Conservation (phyloP, 2,888 invertebrate genomes). For the Hofmannophila pseudospretella region DNA sequence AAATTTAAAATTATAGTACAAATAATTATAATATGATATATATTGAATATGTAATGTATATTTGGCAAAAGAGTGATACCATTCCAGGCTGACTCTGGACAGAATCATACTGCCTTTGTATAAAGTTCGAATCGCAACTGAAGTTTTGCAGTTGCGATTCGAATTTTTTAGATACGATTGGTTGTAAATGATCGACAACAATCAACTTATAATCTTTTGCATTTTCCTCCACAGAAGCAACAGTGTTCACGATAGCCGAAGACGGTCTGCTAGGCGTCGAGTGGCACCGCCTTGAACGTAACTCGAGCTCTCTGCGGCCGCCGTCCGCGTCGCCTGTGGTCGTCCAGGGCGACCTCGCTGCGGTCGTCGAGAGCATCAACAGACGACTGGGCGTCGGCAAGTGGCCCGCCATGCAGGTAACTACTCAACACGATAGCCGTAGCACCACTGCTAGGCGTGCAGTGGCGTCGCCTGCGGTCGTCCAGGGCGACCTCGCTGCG, state of each 20-base stretch:
- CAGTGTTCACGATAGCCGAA: constrained; percentile 56
- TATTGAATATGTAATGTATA: too few species aligned
- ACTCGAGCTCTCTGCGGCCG: constrained; percentile 33
- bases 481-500: constrained; percentile 15
- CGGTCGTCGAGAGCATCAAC: constrained; percentile 19
- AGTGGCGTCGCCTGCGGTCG: constrained; percentile 25
- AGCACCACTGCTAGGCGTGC: constrained; percentile 14
- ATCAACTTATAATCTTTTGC: too few species aligned
- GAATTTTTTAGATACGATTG: too few species aligned
- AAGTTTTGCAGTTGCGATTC: too few species aligned
- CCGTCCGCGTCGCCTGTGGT: constrained; percentile 28
- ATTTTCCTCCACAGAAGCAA: constrained; percentile 16
- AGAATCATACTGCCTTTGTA: too few species aligned
- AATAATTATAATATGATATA: too few species aligned
- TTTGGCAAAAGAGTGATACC: too few species aligned
- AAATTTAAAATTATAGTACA: too few species aligned
- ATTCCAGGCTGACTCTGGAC: too few species aligned
- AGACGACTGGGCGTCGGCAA: constrained; percentile 18
- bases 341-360: constrained; percentile 15
- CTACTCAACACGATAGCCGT: constrained; percentile 49
- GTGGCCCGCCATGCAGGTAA: constrained; percentile 52
- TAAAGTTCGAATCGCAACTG: too few species aligned
- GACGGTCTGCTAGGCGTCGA: constrained; percentile 14
- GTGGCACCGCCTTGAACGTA: constrained; percentile 1
- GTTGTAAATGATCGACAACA: too few species aligned